phyloP scores from a whole-genome alignment of 2,888 invertebrate genomes.

The Abscondita cerata region DNA sequence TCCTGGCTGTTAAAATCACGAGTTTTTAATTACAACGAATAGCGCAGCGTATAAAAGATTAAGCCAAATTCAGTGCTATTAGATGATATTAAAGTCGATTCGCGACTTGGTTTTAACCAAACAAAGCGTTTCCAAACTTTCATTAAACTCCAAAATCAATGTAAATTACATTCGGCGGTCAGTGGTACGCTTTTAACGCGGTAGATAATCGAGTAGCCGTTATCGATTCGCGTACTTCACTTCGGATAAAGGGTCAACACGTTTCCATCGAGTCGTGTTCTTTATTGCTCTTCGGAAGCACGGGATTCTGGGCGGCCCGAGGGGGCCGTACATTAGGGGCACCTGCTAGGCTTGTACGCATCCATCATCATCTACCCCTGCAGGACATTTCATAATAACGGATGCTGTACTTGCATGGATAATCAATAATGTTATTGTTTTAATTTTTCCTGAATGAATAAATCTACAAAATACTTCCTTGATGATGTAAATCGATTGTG shows the following conservation, averaged over 20 bases:
- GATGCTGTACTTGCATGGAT: constrained; percentile 26
- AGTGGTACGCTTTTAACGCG: constrained; percentile 50
- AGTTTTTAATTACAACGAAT: constrained; percentile 39
- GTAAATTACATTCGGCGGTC: constrained; percentile 56
- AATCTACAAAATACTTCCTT: too few relatives aligned
- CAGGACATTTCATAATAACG: constrained; percentile 30
- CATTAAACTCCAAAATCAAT: constrained; percentile 56
- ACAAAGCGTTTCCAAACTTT: constrained; percentile 54
- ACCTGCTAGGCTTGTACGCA: constrained; percentile 29
- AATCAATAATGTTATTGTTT: constrained; percentile 17
- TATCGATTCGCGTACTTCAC: constrained; percentile 44
- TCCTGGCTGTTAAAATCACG: constrained; percentile 20
- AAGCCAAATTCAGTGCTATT: constrained; percentile 36
- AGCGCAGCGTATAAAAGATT: constrained; percentile 33
- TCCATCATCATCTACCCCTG: constrained; percentile 32
- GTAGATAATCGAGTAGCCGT: constrained; percentile 51
- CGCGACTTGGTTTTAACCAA: constrained; percentile 37
- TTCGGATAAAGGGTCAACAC: constrained; percentile 47
- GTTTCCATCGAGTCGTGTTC: constrained; percentile 41
- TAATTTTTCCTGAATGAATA: neutral
- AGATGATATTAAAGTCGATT: constrained; percentile 38
- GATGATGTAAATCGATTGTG: too few relatives aligned
- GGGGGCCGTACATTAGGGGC: constrained; percentile 27
- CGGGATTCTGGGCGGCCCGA: constrained; percentile 31
- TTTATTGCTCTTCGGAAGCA: constrained; percentile 42